Evolutionary conservation across 2,797 vertebrate genomes (phyloP).

Genomic region (Gymnoscopelus microlampas): DNA sequence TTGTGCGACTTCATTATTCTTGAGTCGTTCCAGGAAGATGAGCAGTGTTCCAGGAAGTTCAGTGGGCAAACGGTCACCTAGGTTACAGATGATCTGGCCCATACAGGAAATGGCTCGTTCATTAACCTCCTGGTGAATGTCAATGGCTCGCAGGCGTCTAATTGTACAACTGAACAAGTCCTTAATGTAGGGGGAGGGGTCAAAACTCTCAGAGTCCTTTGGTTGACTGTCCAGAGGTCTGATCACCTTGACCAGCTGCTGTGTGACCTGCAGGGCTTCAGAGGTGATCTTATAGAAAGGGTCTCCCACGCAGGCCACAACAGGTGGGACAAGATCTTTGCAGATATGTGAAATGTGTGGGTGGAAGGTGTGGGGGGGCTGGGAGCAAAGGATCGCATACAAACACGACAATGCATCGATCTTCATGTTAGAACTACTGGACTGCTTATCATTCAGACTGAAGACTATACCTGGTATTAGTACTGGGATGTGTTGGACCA

Average conservation of each 20-base stretch:
- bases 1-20: slow-evolving; percentile 94
- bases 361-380: slow-evolving; percentile 96
- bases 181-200: slow-evolving; percentile 94
- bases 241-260: slow-evolving; percentile 97
- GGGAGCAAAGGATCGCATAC: slow-evolving; percentile 96
- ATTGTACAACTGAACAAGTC: slow-evolving; percentile 97
- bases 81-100: slow-evolving; percentile 98
- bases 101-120: slow-evolving; percentile 98
- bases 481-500: slow-evolving; percentile 95
- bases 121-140: slow-evolving; percentile 99
- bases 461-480: slow-evolving; percentile 98
- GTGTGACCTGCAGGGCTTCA: slow-evolving; percentile 96
- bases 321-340: slow-evolving; percentile 91
- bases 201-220: slow-evolving; percentile 84
- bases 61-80: slow-evolving; percentile 92
- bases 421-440: slow-evolving; percentile 98
- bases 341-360: slow-evolving; percentile 86
- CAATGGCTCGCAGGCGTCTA: slow-evolving; percentile 95
- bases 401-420: slow-evolving; percentile 97
- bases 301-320: slow-evolving; percentile 97
- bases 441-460: slow-evolving; percentile 95
- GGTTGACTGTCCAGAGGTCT: slow-evolving; percentile 90
- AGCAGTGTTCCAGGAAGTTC: slow-evolving; percentile 94
- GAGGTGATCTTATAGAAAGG: slow-evolving; percentile 99
- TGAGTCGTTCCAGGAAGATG: slow-evolving; percentile 97